A percentile compares a stretch with the other conserved stretches of the same genome.
These are phyloP conservation scores for Agriopis leucophaearia DNA, from an alignment of 2,888 invertebrate genomes.

Conservation along the genomic window DNA sequence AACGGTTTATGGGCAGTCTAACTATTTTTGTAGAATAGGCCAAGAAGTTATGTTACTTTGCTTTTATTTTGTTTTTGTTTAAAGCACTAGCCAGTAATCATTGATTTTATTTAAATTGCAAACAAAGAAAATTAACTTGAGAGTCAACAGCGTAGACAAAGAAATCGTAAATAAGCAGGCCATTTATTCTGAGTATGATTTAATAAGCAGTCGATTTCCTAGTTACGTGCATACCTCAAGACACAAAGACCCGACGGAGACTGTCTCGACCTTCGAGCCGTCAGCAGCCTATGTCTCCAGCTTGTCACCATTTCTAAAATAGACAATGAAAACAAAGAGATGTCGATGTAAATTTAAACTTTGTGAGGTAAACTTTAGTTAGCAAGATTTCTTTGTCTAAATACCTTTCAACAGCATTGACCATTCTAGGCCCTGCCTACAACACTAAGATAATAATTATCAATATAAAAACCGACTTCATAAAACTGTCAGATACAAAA, in stretches of 20 bases:
- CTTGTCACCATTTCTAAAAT: slow-evolving; percentile 25
- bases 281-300: slow-evolving; percentile 1
- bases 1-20: no score
- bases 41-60: no score
- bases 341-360: not conserved
- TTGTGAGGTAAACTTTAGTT: not conserved
- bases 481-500: no score
- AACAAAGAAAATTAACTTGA: slow-evolving; percentile 1
- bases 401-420: no score
- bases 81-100: no score
- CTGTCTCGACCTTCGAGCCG: slow-evolving; percentile 10
- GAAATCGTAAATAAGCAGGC: not conserved
- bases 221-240: not conserved
- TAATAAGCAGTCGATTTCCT: slow-evolving; percentile 11
- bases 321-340: slow-evolving; percentile 8
- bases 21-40: no score
- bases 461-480: no score
- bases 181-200: slow-evolving; percentile 4
- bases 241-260: slow-evolving; percentile 22
- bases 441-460: no score
- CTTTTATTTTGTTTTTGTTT: no score
- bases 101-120: no score
- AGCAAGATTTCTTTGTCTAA: no score
- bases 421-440: no score
- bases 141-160: not conserved